These are phyloP conservation scores for Clytia hemisphaerica DNA, from an alignment of 30 jellyfish, hydroid and myxozoan species.

Conservation along the genomic window DNA sequence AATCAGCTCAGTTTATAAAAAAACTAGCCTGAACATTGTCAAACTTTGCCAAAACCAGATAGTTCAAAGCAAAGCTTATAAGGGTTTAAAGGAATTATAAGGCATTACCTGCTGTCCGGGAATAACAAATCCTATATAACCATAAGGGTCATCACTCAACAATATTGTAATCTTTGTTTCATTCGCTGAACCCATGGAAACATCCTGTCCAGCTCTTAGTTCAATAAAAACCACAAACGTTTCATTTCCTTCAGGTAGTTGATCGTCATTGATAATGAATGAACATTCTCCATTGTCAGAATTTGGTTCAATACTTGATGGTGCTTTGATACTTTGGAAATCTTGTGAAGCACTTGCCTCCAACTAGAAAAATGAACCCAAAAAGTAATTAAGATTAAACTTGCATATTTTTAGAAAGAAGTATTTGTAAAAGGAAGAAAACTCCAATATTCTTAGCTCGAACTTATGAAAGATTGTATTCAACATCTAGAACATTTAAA, in stretches of 20 bases:
- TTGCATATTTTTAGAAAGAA: background rate
- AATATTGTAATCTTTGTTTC: conserved; percentile 48
- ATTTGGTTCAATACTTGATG: background rate
- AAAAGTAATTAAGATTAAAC: background rate
- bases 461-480: too few species aligned
- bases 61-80: too few species aligned
- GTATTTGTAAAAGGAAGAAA: too few species aligned
- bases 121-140: conserved; percentile 54
- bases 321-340: conserved; percentile 2
- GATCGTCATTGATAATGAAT: conserved; percentile 57
- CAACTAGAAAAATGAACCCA: background rate
- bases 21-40: too few species aligned
- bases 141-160: conserved; percentile 93
- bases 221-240: conserved; percentile 45
- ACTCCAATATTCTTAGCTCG: too few species aligned
- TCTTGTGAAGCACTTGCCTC: conserved; percentile 7
- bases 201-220: conserved; percentile 31
- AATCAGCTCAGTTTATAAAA: too few species aligned
- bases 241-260: conserved; percentile 65
- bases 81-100: too few species aligned
- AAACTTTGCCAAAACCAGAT: too few species aligned
- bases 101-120: too few species aligned
- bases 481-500: too few species aligned
- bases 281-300: conserved; percentile 17
- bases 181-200: conserved; percentile 24